A percentile compares a stretch with the other conserved stretches of the same genome.
Evolutionary conservation across 2,888 invertebrate genomes (phyloP).

Genomic region (Notodonta ziczac): DNA sequence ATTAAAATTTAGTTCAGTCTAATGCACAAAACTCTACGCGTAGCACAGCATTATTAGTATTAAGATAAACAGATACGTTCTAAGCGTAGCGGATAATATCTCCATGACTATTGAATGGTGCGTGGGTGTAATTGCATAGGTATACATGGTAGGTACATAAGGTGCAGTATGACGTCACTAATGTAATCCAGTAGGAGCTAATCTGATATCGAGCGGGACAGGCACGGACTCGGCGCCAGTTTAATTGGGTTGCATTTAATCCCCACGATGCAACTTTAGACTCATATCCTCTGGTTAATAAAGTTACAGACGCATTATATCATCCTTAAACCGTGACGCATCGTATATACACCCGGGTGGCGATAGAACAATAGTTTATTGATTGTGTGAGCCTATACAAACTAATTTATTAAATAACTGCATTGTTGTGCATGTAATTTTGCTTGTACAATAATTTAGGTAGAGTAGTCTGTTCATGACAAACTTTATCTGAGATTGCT

Average conservation of each 20-base stretch:
- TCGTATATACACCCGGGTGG: too few relatives aligned
- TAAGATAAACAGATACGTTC: conserved; percentile 28
- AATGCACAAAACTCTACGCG: background rate
- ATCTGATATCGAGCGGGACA: conserved; percentile 77
- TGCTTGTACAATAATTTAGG: too few relatives aligned
- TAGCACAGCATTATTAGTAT: conserved; percentile 25
- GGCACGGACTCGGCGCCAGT: conserved; percentile 68
- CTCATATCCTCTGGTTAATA: conserved; percentile 69
- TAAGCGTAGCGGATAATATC: conserved; percentile 57
- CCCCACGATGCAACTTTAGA: conserved; percentile 76
- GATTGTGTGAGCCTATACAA: too few relatives aligned
- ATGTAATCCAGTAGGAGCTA: conserved; percentile 77
- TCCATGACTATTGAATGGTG: conserved; percentile 69
- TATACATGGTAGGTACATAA: conserved; percentile 50
- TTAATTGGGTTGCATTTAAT: conserved; percentile 81
- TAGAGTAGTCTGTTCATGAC: too few relatives aligned
- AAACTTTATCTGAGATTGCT: too few relatives aligned
- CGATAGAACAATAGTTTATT: too few relatives aligned
- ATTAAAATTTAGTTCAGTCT: background rate
- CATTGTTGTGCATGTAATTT: too few relatives aligned
- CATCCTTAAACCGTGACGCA: conserved; percentile 16
- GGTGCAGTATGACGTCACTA: conserved; percentile 63
- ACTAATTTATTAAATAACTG: too few relatives aligned
- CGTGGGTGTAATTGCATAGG: conserved; percentile 60
- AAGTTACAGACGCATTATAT: conserved; percentile 46